Percentiles rank a stretch among this genome's conserved stretches.
These are phyloP conservation scores for Eubasilissa splendida DNA, from an alignment of 2,888 invertebrate genomes.

Conservation along the genomic window DNA sequence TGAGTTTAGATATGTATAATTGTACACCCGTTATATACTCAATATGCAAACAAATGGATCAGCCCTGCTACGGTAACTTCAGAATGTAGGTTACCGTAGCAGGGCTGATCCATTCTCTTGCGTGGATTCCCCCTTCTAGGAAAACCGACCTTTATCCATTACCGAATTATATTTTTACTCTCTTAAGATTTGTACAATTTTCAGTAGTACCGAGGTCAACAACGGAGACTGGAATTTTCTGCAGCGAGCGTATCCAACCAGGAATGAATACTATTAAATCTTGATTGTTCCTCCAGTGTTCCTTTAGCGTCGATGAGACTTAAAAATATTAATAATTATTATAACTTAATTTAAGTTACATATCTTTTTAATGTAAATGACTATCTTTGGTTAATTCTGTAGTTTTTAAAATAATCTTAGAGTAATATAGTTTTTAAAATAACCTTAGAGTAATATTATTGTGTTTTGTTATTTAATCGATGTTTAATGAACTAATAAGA, in stretches of 20 bases:
- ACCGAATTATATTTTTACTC: slow-evolving; percentile 69
- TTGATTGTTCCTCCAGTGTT: slow-evolving; percentile 74
- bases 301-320: slow-evolving; percentile 22
- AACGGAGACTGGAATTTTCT: slow-evolving; percentile 69
- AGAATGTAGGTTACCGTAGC: slow-evolving; percentile 81
- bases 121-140: slow-evolving; percentile 78
- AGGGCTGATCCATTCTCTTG: slow-evolving; percentile 83
- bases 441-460: too few relatives aligned
- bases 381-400: too few relatives aligned
- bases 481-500: too few relatives aligned
- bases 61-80: too few relatives aligned
- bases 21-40: too few relatives aligned
- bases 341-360: too few relatives aligned
- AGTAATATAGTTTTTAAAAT: too few relatives aligned
- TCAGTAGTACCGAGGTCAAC: slow-evolving; percentile 73
- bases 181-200: slow-evolving; percentile 75
- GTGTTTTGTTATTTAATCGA: too few relatives aligned
- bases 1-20: too few relatives aligned
- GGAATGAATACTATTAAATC: slow-evolving; percentile 72
- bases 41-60: slow-evolving; percentile 79
- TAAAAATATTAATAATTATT: neutral
- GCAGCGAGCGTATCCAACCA: slow-evolving; percentile 73
- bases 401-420: too few relatives aligned
- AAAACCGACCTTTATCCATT: slow-evolving; percentile 73
- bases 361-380: too few relatives aligned